Percentiles rank a stretch among this genome's conserved stretches.
These are phyloP conservation scores for Linnaemya vulpina DNA, from an alignment of 2,888 invertebrate species.

Conservation along the genomic window DNA sequence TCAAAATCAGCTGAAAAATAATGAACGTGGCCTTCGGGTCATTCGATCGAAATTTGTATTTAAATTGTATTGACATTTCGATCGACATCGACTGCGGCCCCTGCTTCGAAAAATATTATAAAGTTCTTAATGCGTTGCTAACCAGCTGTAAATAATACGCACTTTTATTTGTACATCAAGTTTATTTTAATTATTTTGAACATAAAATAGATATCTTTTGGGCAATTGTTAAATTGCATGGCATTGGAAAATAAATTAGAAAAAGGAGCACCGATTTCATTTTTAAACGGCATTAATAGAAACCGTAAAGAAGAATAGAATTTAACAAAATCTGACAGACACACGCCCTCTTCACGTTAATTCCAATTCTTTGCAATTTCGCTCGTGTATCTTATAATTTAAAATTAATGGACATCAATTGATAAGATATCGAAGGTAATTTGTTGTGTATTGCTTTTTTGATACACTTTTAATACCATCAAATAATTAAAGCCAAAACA, in stretches of 20 bases:
- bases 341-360: constrained; percentile 17
- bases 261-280: constrained; percentile 5
- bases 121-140: no score
- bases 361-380: not conserved
- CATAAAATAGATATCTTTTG: not conserved
- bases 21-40: no score
- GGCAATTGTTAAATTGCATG: not conserved
- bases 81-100: no score
- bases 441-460: constrained; percentile 22
- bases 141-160: no score
- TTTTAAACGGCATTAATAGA: constrained; percentile 5
- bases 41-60: no score
- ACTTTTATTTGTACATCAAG: not conserved
- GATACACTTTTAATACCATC: not conserved
- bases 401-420: constrained; percentile 48
- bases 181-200: not conserved
- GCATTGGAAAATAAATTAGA: not conserved
- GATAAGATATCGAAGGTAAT: constrained; percentile 48
- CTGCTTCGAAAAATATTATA: no score
- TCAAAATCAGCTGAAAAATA: no score
- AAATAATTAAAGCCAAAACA: not conserved
- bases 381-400: constrained; percentile 16
- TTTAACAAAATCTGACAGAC: not conserved
- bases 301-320: not conserved
- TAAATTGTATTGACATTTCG: no score